Percentiles rank a stretch among this genome's conserved stretches.
phyloP scores from a whole-genome alignment of 1,140 invertebrate species.

The Watersipora subatra region DNA sequence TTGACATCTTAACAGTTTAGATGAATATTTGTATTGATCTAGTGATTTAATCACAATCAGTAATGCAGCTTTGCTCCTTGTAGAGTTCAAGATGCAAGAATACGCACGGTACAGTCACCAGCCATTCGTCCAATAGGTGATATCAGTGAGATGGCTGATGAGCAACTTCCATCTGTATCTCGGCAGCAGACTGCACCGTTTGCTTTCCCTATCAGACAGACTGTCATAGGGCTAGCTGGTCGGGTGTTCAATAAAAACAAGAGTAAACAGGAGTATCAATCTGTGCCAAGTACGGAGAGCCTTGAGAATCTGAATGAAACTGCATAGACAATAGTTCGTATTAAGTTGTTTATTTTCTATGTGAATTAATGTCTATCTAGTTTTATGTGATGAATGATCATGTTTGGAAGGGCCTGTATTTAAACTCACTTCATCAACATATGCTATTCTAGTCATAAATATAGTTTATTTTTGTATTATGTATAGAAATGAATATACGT shows the following conservation, averaged over 20 bases:
- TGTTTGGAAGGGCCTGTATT: too few relatives aligned
- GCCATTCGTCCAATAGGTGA: neutral
- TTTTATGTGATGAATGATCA: too few relatives aligned
- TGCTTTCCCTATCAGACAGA: neutral
- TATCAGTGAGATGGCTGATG: neutral
- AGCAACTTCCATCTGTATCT: neutral
- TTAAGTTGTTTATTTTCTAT: too few relatives aligned
- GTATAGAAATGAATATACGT: too few relatives aligned
- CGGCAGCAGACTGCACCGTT: neutral
- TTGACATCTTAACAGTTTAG: too few relatives aligned
- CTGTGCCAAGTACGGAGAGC: neutral
- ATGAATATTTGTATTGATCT: too few relatives aligned
- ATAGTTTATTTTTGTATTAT: too few relatives aligned
- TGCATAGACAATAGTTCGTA: neutral
- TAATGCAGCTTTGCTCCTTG: too few relatives aligned
- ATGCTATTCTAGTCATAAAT: too few relatives aligned
- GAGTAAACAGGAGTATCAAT: neutral
- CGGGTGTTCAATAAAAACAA: neutral
- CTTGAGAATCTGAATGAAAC: neutral
- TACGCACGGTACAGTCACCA: neutral
- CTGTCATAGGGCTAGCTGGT: neutral
- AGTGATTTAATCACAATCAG: too few relatives aligned
- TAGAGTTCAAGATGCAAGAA: neutral
- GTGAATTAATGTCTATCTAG: too few relatives aligned
- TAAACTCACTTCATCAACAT: too few relatives aligned